Evolutionary conservation across 2,888 invertebrate genomes (phyloP), one percentile per base, ranked within the genome.

Genomic region (Drosophila nr. fundita): DNA sequence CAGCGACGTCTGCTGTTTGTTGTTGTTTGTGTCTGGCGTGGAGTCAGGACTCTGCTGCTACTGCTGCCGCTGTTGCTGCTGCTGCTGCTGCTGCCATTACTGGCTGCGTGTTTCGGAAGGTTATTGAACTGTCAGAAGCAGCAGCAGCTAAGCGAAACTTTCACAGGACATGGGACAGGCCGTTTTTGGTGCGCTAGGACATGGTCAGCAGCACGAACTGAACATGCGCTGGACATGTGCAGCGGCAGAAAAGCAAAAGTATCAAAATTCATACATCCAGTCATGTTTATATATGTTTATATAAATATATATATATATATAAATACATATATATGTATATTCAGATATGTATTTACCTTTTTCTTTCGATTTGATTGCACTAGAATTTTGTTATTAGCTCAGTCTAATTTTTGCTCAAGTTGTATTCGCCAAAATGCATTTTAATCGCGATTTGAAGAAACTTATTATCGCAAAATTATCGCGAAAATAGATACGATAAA

Each of bases 371-470:
- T 70, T 69, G 27, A 30, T 60, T 65, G 58, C 62, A 52, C 64
- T 45, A 48, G 42, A 32, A 34, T 50, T 55, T 57, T 40, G 42
- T 8, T 54, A n/a, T 30, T 40, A 57, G 21, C 65, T 84, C 83
- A 81, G 82, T 87, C 87, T 87, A 78, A 76, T 49, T 58, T 65
- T 76, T 21, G 64, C 68, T 87, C 89, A 87, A 84, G 87, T 87
- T 55, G 89, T 88, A 52, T 84, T 82, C 81, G 84, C 83, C 77
- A 82, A 69, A 66, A 69, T 70, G 74, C 86, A 79, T 88, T 92
- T 92, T 90, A 92, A 92, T 86, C 92, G 92, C 87, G 92, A 92
- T 82, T 92, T 92, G 82, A 92, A 92, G 83, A 92, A 91, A 82
- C 92, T 92, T 81, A 92, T 92, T 77, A 87, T 90, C 74, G 90